Percentiles rank a stretch among this genome's conserved stretches.
These are phyloP conservation scores for Cataglyphis hispanica DNA, from an alignment of 1,140 invertebrate genomes.

Conservation along the genomic window DNA sequence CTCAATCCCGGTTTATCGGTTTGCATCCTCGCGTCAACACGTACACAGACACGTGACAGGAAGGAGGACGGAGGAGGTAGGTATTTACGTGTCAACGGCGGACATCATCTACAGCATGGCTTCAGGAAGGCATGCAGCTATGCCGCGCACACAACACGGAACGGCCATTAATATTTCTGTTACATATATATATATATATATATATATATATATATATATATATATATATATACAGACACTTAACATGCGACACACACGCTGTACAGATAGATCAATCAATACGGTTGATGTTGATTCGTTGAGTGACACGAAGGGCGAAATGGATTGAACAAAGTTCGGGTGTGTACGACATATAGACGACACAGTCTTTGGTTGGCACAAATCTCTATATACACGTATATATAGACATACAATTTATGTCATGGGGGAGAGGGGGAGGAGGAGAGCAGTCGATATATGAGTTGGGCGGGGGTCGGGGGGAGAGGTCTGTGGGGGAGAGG, in stretches of 20 bases:
- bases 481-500: not conserved
- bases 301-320: slow-evolving; percentile 59
- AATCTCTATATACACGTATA: slow-evolving; percentile 28
- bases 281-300: slow-evolving; percentile 62
- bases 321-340: slow-evolving; percentile 55
- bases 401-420: slow-evolving; percentile 17
- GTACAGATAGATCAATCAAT: slow-evolving; percentile 66
- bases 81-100: slow-evolving; percentile 28
- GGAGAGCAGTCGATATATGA: slow-evolving; percentile 37
- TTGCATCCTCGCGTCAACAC: slow-evolving; percentile 5
- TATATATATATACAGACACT: slow-evolving; percentile 41
- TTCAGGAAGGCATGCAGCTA: slow-evolving; percentile 57
- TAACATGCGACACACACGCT: slow-evolving; percentile 67
- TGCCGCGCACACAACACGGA: slow-evolving; percentile 29
- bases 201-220: slow-evolving; percentile 19
- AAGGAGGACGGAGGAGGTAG: not conserved
- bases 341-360: slow-evolving; percentile 47
- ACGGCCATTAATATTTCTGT: slow-evolving; percentile 52
- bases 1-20: slow-evolving; percentile 8
- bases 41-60: slow-evolving; percentile 28
- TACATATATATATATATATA: not conserved
- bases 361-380: slow-evolving; percentile 34
- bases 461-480: not conserved
- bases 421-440: not conserved
- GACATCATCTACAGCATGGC: slow-evolving; percentile 27